Percentiles rank a stretch among this genome's conserved stretches.
Conservation (phyloP, 2,888 invertebrate species). For the Metacarcinus magister region DNA sequence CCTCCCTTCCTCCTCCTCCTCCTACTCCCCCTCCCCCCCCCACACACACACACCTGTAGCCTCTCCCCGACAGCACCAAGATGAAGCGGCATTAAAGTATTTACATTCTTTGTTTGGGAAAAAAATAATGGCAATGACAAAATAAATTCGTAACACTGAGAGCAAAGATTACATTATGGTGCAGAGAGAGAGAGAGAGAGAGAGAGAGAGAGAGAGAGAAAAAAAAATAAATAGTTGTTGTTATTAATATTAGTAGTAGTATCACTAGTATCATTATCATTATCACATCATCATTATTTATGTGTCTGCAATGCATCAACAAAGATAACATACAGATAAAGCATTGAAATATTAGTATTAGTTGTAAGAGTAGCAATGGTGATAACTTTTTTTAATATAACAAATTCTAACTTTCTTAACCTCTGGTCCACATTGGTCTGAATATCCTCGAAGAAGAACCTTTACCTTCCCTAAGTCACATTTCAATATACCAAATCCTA, state of each 20-base stretch:
- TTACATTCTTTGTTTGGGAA: constrained; percentile 27
- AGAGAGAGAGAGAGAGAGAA: constrained; percentile 53
- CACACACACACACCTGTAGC: background rate
- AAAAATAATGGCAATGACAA: constrained; percentile 31
- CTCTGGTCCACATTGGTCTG: no score
- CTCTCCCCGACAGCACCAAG: background rate
- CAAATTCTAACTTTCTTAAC: no score
- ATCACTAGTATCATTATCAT: no score
- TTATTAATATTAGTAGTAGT: no score
- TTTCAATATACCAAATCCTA: no score
- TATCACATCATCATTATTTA: no score
- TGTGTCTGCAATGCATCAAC: no score
- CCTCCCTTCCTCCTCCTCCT: background rate
- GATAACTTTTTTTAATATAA: no score
- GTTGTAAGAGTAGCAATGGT: no score
- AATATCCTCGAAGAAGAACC: no score
- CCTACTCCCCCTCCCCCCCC: background rate
- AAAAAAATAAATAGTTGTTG: background rate
- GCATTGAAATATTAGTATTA: background rate
- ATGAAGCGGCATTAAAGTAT: constrained; percentile 18
- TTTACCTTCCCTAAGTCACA: no score
- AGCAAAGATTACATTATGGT: background rate
- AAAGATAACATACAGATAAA: background rate
- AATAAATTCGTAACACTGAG: background rate
- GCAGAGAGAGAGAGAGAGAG: background rate